Percentiles rank a stretch among this genome's conserved stretches.
phyloP scores from a whole-genome alignment of 1,140 invertebrate genomes.

The Eubasilissa regina region DNA sequence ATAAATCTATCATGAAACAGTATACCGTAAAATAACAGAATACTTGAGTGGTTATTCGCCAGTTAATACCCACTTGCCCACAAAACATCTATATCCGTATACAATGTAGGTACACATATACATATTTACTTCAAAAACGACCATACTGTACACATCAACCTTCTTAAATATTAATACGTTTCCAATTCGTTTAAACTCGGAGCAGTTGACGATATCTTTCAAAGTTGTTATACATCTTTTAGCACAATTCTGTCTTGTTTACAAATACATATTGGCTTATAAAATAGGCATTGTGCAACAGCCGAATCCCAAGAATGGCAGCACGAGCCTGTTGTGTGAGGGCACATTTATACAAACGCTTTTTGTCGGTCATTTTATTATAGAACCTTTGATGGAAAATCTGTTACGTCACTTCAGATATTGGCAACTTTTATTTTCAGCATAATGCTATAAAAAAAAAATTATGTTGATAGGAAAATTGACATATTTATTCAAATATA shows the following conservation, averaged over 20 bases:
- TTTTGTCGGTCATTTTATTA: constrained; percentile 25
- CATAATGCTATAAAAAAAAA: neutral
- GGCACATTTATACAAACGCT: constrained; percentile 3
- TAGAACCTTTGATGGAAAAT: neutral
- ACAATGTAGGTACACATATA: too few species aligned
- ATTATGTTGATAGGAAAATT: too few species aligned
- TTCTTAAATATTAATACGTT: too few species aligned
- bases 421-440: constrained; percentile 5
- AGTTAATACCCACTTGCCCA: too few species aligned
- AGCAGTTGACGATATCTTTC: neutral
- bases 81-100: too few species aligned
- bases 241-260: constrained; percentile 10
- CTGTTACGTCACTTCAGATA: constrained; percentile 14
- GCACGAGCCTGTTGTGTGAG: constrained; percentile 36
- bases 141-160: too few species aligned
- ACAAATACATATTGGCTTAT: constrained; percentile 17
- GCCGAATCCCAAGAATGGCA: neutral
- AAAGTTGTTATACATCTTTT: constrained; percentile 1
- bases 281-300: constrained; percentile 35
- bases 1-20: too few species aligned
- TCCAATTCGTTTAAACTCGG: too few species aligned
- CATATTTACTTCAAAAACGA: too few species aligned
- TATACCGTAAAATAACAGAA: too few species aligned
- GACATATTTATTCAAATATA: too few species aligned
- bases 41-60: too few species aligned